Evolutionary conservation across 2,797 vertebrate species (phyloP).

Genomic region (Macropus fuliginosus): DNA sequence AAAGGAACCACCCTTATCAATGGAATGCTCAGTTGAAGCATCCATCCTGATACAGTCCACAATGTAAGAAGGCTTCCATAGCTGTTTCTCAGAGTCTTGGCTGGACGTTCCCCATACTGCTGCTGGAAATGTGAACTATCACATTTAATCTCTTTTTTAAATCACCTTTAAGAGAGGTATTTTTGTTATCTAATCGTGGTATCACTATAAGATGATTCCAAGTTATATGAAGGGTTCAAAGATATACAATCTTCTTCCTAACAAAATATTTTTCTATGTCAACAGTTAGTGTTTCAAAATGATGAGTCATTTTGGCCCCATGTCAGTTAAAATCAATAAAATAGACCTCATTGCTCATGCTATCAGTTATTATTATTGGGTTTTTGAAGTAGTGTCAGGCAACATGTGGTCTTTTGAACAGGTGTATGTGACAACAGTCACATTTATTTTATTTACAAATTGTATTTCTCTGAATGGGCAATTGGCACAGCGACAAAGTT

Average conservation of each 20-base stretch:
- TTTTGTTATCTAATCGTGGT: not conserved
- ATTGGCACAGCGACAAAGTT: conserved; percentile 29
- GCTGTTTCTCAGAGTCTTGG: not conserved
- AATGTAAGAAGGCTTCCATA: not conserved
- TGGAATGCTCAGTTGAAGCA: not conserved
- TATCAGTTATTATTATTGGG: not conserved
- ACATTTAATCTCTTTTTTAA: not conserved
- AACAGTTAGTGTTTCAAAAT: conserved; percentile 5
- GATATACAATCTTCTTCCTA: not conserved
- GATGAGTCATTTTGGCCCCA: conserved; percentile 35
- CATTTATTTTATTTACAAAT: conserved; percentile 43
- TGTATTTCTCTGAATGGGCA: conserved; percentile 45
- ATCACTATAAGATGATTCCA: not conserved
- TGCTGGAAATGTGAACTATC: not conserved
- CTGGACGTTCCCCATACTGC: not conserved
- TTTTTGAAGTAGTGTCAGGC: not conserved
- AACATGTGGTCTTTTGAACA: conserved; percentile 32
- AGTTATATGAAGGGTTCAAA: not conserved
- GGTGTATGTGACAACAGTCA: conserved; percentile 11
- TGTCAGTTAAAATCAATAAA: conserved; percentile 42
- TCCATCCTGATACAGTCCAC: not conserved
- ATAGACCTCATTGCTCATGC: conserved; percentile 14
- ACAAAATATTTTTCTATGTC: not conserved
- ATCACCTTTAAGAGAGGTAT: not conserved
- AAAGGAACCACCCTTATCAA: not conserved